phyloP scores from a whole-genome alignment of 2,888 invertebrate species.

The Steinernema scapterisci region DNA sequence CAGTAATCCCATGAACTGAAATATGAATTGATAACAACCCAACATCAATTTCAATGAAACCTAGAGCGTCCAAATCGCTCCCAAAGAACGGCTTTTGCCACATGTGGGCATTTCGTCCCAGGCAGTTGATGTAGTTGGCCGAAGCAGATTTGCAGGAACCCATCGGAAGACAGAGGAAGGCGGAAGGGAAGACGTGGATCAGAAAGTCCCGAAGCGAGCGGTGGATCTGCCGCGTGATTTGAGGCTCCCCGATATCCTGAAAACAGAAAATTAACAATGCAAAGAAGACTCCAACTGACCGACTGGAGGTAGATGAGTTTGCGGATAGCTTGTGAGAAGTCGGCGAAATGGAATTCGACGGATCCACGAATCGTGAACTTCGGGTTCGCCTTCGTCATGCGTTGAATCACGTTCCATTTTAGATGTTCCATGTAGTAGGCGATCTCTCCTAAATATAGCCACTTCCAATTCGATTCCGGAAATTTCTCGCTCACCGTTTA shows the following conservation, averaged over 20 bases:
- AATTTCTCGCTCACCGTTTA: neutral
- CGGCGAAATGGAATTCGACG: constrained; percentile 23
- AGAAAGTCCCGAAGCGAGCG: constrained; percentile 3
- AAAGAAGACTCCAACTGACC: neutral
- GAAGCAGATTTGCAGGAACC: constrained; percentile 12
- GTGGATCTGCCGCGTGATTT: neutral
- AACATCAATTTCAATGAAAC: neutral
- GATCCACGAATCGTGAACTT: constrained; percentile 13
- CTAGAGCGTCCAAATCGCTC: neutral
- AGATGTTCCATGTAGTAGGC: constrained; percentile 1
- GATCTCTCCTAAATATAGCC: neutral
- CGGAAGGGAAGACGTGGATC: constrained; percentile 1
- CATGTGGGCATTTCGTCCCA: neutral
- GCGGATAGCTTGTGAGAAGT: neutral
- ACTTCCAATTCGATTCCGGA: neutral
- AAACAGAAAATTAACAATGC: neutral
- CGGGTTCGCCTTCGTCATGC: neutral
- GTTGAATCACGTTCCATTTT: constrained; percentile 2
- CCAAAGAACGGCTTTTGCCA: constrained; percentile 18
- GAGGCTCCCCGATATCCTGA: neutral
- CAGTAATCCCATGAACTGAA: neutral
- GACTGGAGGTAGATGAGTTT: constrained; percentile 5
- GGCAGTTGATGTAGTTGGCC: neutral
- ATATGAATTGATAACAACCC: too few species aligned
- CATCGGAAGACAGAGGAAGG: constrained; percentile 24